Evolutionary conservation across 2,113 vertebrate species (phyloP).

Genomic region (Motacilla alba): DNA sequence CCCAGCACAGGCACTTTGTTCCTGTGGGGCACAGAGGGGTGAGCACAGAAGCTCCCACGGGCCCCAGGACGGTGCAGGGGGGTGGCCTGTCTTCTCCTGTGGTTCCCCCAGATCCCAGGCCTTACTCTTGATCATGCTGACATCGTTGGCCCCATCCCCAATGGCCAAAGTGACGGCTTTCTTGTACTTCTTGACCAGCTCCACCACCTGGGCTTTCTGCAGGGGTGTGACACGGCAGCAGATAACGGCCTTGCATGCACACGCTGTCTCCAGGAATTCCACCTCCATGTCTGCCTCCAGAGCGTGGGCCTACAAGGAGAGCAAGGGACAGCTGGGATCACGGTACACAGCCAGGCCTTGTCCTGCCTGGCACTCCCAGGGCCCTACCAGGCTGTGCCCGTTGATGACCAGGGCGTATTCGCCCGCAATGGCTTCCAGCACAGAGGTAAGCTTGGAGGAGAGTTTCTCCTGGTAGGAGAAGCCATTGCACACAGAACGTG

Average conservation of each 20-base stretch:
- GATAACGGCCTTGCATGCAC: conserved; percentile 90
- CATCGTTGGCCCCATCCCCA: conserved; percentile 90
- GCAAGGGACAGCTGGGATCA: background rate
- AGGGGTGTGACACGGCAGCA: conserved; percentile 93
- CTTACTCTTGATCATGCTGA: conserved; percentile 99
- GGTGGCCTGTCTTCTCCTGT: background rate
- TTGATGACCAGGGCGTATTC: conserved; percentile 91
- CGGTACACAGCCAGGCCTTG: fast-evolving
- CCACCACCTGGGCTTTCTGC: conserved; percentile 95
- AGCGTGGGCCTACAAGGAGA: conserved; percentile 81
- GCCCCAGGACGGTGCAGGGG: background rate
- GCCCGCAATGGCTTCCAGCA: conserved; percentile 85
- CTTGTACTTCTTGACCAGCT: conserved; percentile 93
- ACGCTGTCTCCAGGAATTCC: conserved; percentile 89
- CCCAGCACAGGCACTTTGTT: background rate
- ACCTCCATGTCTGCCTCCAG: conserved; percentile 93
- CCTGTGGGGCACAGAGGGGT: background rate
- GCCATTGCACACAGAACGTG: conserved; percentile 72
- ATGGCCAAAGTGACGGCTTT: conserved; percentile 92
- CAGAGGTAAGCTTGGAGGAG: conserved; percentile 66
- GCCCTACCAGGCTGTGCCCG: conserved; percentile 91
- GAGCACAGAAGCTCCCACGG: background rate
- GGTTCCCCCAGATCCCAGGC: background rate
- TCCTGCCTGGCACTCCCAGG: background rate
- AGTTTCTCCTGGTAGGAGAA: conserved; percentile 71